phyloP scores from a whole-genome alignment of 2,113 vertebrate species.

The Helogale parvula region DNA sequence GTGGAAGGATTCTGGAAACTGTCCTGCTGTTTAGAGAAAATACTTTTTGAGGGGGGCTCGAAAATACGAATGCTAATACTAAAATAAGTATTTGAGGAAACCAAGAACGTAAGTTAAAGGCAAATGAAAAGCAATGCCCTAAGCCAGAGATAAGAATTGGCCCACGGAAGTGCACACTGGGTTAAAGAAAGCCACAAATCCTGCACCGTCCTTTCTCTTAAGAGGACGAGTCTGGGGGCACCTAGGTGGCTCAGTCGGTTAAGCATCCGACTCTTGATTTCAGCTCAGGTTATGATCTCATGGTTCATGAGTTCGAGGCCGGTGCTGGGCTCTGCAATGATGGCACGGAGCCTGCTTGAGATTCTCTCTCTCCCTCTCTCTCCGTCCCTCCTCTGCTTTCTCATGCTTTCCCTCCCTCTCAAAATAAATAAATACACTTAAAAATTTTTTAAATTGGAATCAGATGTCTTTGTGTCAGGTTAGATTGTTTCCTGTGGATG shows the following conservation, averaged over 20 bases:
- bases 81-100: neutral
- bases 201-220: neutral
- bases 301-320: no score
- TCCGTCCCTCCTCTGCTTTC: no score
- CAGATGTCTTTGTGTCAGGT: neutral
- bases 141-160: neutral
- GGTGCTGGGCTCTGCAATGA: no score
- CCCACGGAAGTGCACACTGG: no score
- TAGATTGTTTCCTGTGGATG: neutral
- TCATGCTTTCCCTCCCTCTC: fast-evolving
- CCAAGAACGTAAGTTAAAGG: neutral
- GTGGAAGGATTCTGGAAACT: neutral
- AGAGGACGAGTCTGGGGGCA: neutral
- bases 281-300: no score
- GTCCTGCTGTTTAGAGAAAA: neutral
- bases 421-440: no score
- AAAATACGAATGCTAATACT: neutral
- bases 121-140: neutral
- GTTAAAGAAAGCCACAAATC: neutral
- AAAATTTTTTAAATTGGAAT: neutral
- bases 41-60: neutral
- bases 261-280: no score
- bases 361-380: no score
- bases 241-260: no score
- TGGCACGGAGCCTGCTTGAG: no score